Evolutionary conservation across 2,113 vertebrate genomes (phyloP).

Genomic region (Irena cyanogastra): DNA sequence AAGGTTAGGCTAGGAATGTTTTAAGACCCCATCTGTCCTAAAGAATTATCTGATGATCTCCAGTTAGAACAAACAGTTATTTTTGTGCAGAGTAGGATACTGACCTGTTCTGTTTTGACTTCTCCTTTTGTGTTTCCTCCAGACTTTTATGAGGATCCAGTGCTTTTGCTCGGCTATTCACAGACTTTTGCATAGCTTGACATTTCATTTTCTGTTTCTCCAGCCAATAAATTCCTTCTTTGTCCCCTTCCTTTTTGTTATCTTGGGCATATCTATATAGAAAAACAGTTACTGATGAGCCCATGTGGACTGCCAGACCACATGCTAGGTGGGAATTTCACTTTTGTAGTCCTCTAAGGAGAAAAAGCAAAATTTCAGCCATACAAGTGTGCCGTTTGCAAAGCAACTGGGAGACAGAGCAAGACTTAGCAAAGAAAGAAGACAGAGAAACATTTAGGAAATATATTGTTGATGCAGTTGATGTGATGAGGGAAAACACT

Average conservation of each 20-base stretch:
- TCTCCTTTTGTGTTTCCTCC: conserved; percentile 81
- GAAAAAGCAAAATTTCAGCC: neutral
- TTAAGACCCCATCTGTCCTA: neutral
- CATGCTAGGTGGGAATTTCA: neutral
- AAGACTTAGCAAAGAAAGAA: neutral
- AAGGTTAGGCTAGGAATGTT: neutral
- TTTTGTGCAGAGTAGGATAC: conserved; percentile 31
- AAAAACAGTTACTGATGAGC: neutral
- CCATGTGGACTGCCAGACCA: neutral
- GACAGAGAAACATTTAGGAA: neutral
- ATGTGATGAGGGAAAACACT: neutral
- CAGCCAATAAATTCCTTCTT: conserved; percentile 78
- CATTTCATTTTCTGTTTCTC: conserved; percentile 78
- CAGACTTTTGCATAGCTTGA: conserved; percentile 77
- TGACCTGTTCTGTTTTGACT: conserved; percentile 81
- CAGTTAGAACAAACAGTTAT: neutral
- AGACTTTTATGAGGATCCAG: conserved; percentile 88
- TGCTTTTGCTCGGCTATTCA: conserved; percentile 82
- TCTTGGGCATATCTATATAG: conserved; percentile 80
- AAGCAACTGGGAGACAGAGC: neutral
- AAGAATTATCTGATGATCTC: neutral
- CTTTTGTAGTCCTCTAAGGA: neutral
- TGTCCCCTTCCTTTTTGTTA: conserved; percentile 72
- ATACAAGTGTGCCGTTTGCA: neutral
- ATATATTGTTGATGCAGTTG: neutral